Conservation (phyloP, 2,113 vertebrate species). For the Tupaia tana region DNA sequence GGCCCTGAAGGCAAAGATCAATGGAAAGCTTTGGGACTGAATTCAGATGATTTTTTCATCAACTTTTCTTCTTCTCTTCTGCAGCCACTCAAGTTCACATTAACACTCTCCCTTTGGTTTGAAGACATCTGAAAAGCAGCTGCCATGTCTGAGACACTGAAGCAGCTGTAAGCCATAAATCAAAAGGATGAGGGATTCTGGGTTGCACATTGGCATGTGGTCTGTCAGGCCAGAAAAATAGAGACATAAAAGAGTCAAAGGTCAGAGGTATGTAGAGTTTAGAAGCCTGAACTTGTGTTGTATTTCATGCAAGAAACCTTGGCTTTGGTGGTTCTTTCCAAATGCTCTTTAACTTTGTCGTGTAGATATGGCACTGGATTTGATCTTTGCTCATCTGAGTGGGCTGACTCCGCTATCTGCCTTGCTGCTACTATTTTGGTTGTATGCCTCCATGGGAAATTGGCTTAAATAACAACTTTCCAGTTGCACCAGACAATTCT, state of each 20-base stretch:
- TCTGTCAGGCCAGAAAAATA: conserved; percentile 96
- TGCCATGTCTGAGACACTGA: conserved; percentile 89
- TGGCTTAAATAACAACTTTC: conserved; percentile 1
- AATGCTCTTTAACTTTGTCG: conserved; percentile 71
- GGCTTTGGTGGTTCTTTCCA: conserved; percentile 71
- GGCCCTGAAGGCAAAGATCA: conserved; percentile 92
- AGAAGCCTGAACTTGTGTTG: conserved; percentile 82
- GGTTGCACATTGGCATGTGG: conserved; percentile 90
- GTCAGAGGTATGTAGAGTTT: conserved; percentile 89
- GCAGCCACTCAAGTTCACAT: conserved; percentile 85
- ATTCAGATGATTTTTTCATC: conserved; percentile 95
- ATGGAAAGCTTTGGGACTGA: conserved; percentile 91
- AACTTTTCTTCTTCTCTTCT: conserved; percentile 79
- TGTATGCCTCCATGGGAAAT: background rate
- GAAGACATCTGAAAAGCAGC: conserved; percentile 94
- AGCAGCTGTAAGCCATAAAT: conserved; percentile 97
- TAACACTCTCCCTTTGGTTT: conserved; percentile 85
- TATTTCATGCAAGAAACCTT: conserved; percentile 82
- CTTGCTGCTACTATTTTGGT: conserved; percentile 60
- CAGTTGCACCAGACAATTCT: background rate
- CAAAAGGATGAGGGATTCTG: conserved; percentile 90
- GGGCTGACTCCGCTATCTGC: conserved; percentile 46
- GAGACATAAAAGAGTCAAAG: conserved; percentile 95
- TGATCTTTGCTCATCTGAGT: background rate
- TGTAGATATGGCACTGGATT: conserved; percentile 25